These are phyloP conservation scores for Geophilus truncorum DNA, from an alignment of 2,888 invertebrate species.

Conservation along the genomic window DNA sequence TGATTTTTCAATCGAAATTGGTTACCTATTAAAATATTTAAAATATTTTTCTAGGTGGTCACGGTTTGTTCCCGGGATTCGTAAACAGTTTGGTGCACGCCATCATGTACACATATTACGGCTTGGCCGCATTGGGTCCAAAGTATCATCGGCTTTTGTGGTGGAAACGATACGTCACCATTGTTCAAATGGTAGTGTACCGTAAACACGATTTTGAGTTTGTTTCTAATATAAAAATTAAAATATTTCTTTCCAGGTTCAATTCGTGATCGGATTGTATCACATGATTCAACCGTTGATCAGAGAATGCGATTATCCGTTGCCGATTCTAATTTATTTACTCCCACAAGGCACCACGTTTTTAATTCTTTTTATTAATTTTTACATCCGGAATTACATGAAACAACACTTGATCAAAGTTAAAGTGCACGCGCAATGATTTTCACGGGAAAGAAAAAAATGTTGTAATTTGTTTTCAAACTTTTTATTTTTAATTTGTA, in stretches of 20 bases:
- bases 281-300: background rate
- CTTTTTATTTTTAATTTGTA: no score
- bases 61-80: slow-evolving; percentile 52
- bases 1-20: no score
- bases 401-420: background rate
- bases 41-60: no score
- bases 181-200: slow-evolving; percentile 51
- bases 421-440: background rate
- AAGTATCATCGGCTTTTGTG: slow-evolving; percentile 51
- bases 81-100: slow-evolving; percentile 52
- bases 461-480: no score
- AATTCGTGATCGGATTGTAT: background rate
- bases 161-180: slow-evolving; percentile 54
- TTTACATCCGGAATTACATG: background rate
- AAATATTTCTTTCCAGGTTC: background rate
- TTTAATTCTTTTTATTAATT: background rate
- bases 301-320: background rate
- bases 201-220: no score
- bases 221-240: slow-evolving; percentile 39
- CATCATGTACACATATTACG: slow-evolving; percentile 53
- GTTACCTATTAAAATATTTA: no score
- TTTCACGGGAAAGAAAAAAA: no score
- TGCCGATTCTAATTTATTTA: background rate
- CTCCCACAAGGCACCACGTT: background rate
- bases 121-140: slow-evolving; percentile 51